A percentile compares a stretch with the other conserved stretches of the same genome.
phyloP scores from a whole-genome alignment of 92 coral and sea anemone species.

The Porites evermanni region DNA sequence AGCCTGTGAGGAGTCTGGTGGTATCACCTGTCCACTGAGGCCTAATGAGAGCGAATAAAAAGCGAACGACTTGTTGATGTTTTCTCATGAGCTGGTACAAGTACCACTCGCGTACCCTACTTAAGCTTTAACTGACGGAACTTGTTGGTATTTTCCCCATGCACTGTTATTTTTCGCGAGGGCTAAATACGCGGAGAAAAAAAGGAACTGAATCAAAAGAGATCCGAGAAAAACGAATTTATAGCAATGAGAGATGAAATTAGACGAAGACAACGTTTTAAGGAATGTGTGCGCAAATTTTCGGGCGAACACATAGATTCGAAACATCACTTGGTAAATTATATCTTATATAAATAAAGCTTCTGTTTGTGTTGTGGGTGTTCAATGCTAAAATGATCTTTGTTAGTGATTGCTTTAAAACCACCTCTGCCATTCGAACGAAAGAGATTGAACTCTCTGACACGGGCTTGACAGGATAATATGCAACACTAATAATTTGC shows the following conservation, averaged over 20 bases:
- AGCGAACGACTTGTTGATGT: slow-evolving; percentile 36
- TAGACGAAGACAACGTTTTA: too few relatives aligned
- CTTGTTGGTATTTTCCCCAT: neutral
- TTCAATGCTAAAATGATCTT: neutral
- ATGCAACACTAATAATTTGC: slow-evolving; percentile 14
- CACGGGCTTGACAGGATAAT: neutral
- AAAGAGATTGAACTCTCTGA: neutral
- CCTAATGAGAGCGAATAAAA: slow-evolving; percentile 41
- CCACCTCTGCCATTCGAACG: slow-evolving; percentile 1
- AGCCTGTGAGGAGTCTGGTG: slow-evolving; percentile 6
- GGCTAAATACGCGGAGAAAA: neutral
- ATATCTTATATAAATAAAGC: neutral
- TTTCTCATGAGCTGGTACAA: neutral
- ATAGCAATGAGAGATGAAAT: neutral
- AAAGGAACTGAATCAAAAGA: neutral
- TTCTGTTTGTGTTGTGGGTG: neutral
- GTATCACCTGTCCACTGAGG: slow-evolving; percentile 7
- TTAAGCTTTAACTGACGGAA: neutral
- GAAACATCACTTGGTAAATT: neutral
- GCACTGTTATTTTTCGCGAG: neutral
- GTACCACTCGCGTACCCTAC: slow-evolving; percentile 17
- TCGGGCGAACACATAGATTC: neutral
- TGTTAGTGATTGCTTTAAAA: slow-evolving; percentile 1
- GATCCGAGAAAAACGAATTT: too few relatives aligned
- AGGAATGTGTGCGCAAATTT: too few relatives aligned